These are phyloP conservation scores for Pseudochirops cupreus DNA, from an alignment of 2,797 vertebrate species.

Conservation along the genomic window DNA sequence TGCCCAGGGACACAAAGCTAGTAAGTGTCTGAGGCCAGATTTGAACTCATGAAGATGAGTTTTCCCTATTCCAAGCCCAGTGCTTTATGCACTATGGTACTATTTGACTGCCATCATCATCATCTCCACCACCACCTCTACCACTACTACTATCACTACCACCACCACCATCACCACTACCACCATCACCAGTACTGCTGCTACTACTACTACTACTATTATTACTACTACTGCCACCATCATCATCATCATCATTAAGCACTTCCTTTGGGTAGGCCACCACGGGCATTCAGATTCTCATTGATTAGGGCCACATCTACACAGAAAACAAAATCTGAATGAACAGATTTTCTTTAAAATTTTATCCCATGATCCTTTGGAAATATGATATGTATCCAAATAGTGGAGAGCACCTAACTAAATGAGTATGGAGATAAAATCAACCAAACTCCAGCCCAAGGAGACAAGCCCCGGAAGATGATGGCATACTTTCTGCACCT, in stretches of 20 bases:
- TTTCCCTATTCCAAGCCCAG: neutral
- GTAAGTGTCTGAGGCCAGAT: neutral
- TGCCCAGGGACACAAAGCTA: neutral
- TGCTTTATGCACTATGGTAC: neutral
- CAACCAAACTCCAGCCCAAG: neutral
- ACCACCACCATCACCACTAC: too few species aligned
- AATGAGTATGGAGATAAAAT: neutral
- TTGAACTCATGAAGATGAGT: neutral
- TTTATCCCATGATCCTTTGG: neutral
- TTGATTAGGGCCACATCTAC: neutral
- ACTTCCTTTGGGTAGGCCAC: neutral
- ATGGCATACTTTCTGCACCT: neutral
- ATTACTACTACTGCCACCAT: neutral
- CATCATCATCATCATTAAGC: neutral
- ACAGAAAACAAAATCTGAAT: neutral
- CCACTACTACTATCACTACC: too few species aligned
- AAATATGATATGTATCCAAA: neutral
- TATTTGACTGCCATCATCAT: neutral
- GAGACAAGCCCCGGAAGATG: neutral
- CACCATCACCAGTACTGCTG: too few species aligned
- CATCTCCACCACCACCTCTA: too few species aligned
- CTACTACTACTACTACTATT: too few species aligned
- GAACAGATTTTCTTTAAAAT: neutral
- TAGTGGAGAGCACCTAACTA: neutral
- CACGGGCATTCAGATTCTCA: neutral